phyloP scores from a whole-genome alignment of 2,797 vertebrate genomes.

The Rhadinocentrus ornatus region DNA sequence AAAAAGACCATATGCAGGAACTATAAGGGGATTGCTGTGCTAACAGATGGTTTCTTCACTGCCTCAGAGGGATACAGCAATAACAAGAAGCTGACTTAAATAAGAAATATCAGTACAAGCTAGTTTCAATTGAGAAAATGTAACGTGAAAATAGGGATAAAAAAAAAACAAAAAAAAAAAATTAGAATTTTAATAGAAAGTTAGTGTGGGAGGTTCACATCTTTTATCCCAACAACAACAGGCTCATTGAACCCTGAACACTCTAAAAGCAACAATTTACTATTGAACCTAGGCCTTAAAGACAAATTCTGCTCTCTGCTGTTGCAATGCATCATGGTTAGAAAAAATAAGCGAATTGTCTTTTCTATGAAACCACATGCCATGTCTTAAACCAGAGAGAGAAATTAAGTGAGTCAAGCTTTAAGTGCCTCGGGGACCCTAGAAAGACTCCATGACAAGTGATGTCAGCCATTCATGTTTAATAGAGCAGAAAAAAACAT shows the following conservation, averaged over 20 bases:
- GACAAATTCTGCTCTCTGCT: constrained; percentile 43
- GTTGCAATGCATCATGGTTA: constrained; percentile 50
- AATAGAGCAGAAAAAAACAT: constrained; percentile 78
- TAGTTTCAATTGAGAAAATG: neutral
- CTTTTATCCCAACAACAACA: constrained; percentile 7
- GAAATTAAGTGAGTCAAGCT: constrained; percentile 50
- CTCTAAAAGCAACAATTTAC: constrained; percentile 36
- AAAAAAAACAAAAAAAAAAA: neutral
- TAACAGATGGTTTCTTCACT: constrained; percentile 55
- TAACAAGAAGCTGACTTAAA: constrained; percentile 1
- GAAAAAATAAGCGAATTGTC: constrained; percentile 47
- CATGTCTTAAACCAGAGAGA: constrained; percentile 31
- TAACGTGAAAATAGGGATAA: neutral
- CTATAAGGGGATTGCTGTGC: constrained; percentile 34
- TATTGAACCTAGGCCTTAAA: constrained; percentile 33
- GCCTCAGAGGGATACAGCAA: constrained; percentile 30
- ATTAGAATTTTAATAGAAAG: neutral
- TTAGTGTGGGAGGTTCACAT: neutral
- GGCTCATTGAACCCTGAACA: constrained; percentile 38
- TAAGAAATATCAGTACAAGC: neutral
- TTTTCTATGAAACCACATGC: constrained; percentile 46
- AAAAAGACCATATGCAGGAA: constrained; percentile 41
- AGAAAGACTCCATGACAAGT: constrained; percentile 33
- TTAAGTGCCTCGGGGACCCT: constrained; percentile 48
- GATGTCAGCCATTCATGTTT: constrained; percentile 65